Evolutionary conservation across 2,113 vertebrate species (phyloP), one percentile per base, ranked within the genome.

Genomic region (Baryphthengus martii): DNA sequence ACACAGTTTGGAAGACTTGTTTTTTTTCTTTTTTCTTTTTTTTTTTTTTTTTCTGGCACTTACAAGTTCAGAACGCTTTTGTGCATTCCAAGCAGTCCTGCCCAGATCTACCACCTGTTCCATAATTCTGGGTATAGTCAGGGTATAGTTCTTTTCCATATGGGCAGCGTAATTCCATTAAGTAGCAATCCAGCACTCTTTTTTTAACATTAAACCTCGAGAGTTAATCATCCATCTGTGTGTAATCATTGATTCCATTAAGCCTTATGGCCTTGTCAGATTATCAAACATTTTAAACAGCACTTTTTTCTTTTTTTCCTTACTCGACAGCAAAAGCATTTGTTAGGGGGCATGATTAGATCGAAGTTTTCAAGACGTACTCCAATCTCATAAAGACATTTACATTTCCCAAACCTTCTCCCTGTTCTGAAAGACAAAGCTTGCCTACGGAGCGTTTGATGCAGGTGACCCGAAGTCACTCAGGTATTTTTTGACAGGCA

Each of bases 211-310:
- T 98, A 98, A 98, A 98, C 98, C 98, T 98, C 95, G 92, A 97
- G 97, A 98, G 98, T 98, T 98, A 98, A 98, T 98, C 97, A 96
- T 98, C 98, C 98, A 98, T 98, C 98, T 98, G 98, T 98, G 98
- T 98, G 97, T 97, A 98, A 98, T 98, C 98, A 98, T 98, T 97
- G 94, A 98, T 98, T 98, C 97, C 98, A 98, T 98, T 98, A 98
- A 98, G 98, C 98, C 98, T 98, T 98, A 98, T 98, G 98, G 98
- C 98, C 98, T 98, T 98, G 98, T 98, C 98, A 98, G 98, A 98
- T 98, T 98, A 98, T 98, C 98, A 98, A 98, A 98, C 97, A 98
- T 98, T 98, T 98, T 98, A 97, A 97, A 97, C 97, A 97, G 97
- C 91, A 86, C 91, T 97, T 96, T 95, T 59, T 95, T 94, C 88